These are phyloP conservation scores for Fragum whitleyi DNA, from an alignment of 2,888 invertebrate genomes.

Conservation along the genomic window DNA sequence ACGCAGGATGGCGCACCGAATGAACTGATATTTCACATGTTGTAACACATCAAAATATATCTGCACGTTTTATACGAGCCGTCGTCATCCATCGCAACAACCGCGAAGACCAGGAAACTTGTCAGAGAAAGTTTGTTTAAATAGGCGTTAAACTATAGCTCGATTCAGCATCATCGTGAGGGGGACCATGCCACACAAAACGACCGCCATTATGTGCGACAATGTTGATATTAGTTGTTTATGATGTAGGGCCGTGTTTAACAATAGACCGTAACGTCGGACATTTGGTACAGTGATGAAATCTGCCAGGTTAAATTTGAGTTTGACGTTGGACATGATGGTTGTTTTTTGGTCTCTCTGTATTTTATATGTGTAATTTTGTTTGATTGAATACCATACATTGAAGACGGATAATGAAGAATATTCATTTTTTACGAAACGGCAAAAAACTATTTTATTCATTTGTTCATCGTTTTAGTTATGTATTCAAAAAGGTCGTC, in stretches of 20 bases:
- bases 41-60: conserved; percentile 1
- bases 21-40: conserved; percentile 13
- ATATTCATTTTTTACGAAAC: no score
- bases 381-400: no score
- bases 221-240: background rate
- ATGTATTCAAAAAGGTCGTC: no score
- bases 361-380: no score
- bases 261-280: background rate
- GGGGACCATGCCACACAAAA: conserved; percentile 15
- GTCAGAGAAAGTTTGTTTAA: conserved; percentile 1
- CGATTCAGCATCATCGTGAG: background rate
- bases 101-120: conserved; percentile 13
- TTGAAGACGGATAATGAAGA: no score
- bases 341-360: no score
- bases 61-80: conserved; percentile 1
- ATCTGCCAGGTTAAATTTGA: background rate
- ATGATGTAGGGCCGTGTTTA: conserved; percentile 17
- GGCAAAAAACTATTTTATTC: no score
- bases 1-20: background rate
- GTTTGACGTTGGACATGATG: background rate
- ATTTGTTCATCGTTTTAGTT: no score
- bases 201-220: conserved; percentile 18
- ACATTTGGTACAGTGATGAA: background rate
- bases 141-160: background rate
- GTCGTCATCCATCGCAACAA: background rate